Evolutionary conservation across 1,140 invertebrate genomes (phyloP).

Genomic region (Macrotrachela quadricornifera): DNA sequence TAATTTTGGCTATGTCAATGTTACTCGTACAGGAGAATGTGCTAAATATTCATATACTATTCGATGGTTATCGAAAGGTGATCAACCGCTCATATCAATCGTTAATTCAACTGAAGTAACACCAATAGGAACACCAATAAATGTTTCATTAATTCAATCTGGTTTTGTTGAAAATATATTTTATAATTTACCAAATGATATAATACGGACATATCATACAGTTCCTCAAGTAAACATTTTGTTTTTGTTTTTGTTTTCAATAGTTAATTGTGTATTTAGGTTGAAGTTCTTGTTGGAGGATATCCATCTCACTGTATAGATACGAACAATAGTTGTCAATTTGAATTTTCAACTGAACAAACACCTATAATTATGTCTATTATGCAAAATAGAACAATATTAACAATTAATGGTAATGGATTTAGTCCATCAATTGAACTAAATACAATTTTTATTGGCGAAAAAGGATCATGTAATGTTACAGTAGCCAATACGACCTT

Average conservation of each 20-base stretch:
- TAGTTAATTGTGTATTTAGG: neutral
- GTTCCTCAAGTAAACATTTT: constrained; percentile 10
- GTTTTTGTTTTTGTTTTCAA: neutral
- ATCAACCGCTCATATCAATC: constrained; percentile 12
- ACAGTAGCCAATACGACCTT: no score
- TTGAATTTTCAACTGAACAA: no score
- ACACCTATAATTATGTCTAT: no score
- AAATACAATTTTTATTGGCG: no score
- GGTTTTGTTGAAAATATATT: constrained; percentile 9
- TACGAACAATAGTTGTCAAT: no score
- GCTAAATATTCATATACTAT: constrained; percentile 11
- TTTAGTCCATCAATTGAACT: no score
- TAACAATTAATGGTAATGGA: no score
- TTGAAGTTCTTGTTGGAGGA: neutral
- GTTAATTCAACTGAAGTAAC: neutral
- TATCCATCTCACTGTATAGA: no score
- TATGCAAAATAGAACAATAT: no score
- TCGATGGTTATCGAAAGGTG: constrained; percentile 13
- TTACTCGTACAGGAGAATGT: constrained; percentile 10
- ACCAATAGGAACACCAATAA: neutral
- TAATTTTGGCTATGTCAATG: no score
- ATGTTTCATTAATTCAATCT: neutral
- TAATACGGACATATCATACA: constrained; percentile 14
- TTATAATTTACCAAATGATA: constrained; percentile 16
- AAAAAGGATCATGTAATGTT: no score